Conservation (phyloP, 92 coral and sea anemone species). For the Epizoanthus scotinus region DNA sequence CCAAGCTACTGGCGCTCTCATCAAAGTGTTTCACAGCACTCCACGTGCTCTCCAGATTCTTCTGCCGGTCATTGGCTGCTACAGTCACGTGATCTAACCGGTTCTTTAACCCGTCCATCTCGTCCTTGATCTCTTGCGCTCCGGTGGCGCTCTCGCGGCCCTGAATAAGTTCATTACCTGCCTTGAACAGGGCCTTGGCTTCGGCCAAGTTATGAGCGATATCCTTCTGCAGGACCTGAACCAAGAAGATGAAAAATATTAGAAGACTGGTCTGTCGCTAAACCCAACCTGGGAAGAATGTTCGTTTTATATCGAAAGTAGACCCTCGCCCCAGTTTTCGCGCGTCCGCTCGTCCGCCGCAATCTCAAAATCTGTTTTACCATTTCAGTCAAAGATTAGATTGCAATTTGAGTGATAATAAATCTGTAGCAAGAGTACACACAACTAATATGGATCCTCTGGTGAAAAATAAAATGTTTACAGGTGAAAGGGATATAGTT, state of each 20-base stretch:
- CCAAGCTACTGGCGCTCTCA: slow-evolving; percentile 63
- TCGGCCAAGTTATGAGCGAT: slow-evolving; percentile 69
- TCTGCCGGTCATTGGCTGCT: slow-evolving; percentile 78
- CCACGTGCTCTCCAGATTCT: slow-evolving; percentile 81
- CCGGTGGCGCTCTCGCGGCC: slow-evolving; percentile 93
- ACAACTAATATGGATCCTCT: too few relatives aligned
- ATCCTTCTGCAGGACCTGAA: slow-evolving; percentile 84
- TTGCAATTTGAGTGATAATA: too few relatives aligned
- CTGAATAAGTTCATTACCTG: slow-evolving; percentile 81
- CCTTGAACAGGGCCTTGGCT: slow-evolving; percentile 63
- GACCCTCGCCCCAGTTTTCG: too few relatives aligned
- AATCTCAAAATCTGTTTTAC: too few relatives aligned
- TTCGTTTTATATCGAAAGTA: too few relatives aligned
- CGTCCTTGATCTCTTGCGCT: slow-evolving; percentile 81
- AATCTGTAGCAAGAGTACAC: too few relatives aligned
- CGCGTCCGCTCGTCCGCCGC: too few relatives aligned
- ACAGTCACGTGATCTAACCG: slow-evolving; percentile 73
- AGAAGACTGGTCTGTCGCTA: not conserved
- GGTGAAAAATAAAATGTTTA: too few relatives aligned
- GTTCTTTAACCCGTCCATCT: slow-evolving; percentile 67
- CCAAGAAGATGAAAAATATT: not conserved
- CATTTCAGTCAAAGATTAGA: too few relatives aligned
- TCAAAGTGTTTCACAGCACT: slow-evolving; percentile 74
- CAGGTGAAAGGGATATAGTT: too few relatives aligned
- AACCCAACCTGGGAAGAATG: too few relatives aligned